Evolutionary conservation across 2,113 vertebrate species (phyloP), one percentile per base, ranked within the genome.

Genomic region (Lagopus leucura): DNA sequence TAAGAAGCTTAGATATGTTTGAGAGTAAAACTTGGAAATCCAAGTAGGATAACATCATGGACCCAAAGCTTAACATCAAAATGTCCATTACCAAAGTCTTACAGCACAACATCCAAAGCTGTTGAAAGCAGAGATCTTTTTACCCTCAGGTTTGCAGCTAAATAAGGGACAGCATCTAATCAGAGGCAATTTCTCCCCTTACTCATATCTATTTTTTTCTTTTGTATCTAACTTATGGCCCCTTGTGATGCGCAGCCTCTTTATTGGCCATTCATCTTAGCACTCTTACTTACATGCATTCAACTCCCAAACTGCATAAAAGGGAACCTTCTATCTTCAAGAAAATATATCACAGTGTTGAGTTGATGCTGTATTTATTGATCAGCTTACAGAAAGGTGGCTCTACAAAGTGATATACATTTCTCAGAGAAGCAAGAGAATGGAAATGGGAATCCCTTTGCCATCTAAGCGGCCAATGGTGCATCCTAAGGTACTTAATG

Each of bases 281-380:
- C 30, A 14, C 38, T 80, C 63, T 58, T 71, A 55, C 60, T 80
- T 24, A 27, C 34, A 47, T 18, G 24, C 55, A 28, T 72, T 88
- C 79, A 82, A 2, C 48, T 91, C 71, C 58, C 73, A 50, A 54
- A 74, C 48, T 64, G 28, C 52, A 9, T 20, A 20, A 47, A 75
- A 52, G 8, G 30, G 32, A 61, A 64, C 42, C n/a, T 81, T 93
- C 70, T 69, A 27, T 43, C 73, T 86, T 81, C 58, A 92, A 93
- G 88, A 55, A 92, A 73, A 45, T 66, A 36, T 20, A 32, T 21
- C 45, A 77, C 57, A 47, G 1, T 40, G 25, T 74, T 96, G 82
- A 95, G 70, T 81, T 80, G 90, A 96, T 96, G 95, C 79, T 83
- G 80, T 0, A 86, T 98, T 98, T 98, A 98, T 97, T 97, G 90